Conservation (phyloP, 2,113 vertebrate species). For the Pristiophorus japonicus region DNA sequence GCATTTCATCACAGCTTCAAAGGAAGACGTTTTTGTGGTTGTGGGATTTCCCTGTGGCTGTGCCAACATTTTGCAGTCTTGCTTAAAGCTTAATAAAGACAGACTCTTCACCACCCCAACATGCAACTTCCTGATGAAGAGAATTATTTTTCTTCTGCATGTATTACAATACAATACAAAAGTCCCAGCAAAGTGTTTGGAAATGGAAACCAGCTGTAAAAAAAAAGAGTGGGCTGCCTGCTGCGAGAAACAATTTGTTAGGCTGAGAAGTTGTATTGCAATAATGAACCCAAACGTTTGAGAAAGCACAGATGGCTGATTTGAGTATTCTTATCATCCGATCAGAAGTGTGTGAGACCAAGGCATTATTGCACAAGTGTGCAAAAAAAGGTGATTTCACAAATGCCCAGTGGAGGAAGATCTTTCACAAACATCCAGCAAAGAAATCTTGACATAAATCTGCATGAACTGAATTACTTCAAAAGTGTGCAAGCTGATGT, state of each 20-base stretch:
- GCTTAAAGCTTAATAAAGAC: constrained; percentile 32
- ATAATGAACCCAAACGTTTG: constrained; percentile 4
- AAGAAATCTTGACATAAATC: neutral
- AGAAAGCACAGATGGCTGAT: neutral
- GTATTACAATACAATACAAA: neutral
- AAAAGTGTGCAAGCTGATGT: constrained; percentile 1
- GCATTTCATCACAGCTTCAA: constrained; percentile 50
- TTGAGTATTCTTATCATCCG: neutral
- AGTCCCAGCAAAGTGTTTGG: constrained; percentile 13
- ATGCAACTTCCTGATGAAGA: constrained; percentile 3
- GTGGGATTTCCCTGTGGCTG: constrained; percentile 47
- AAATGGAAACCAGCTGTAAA: constrained; percentile 28
- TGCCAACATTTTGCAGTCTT: constrained; percentile 26
- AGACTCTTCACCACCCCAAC: neutral
- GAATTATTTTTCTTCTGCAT: constrained; percentile 4
- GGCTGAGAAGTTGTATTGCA: constrained; percentile 12
- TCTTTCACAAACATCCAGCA: neutral
- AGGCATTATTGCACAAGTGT: neutral
- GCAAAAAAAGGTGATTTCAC: neutral
- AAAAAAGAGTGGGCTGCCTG: constrained; percentile 13
- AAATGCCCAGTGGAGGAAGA: neutral
- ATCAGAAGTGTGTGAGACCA: neutral
- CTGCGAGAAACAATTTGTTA: constrained; percentile 30
- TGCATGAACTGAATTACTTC: neutral
- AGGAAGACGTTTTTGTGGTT: constrained; percentile 53